Conservation (phyloP, 1,140 invertebrate genomes). For the Bursaphelenchus mucronatus region DNA sequence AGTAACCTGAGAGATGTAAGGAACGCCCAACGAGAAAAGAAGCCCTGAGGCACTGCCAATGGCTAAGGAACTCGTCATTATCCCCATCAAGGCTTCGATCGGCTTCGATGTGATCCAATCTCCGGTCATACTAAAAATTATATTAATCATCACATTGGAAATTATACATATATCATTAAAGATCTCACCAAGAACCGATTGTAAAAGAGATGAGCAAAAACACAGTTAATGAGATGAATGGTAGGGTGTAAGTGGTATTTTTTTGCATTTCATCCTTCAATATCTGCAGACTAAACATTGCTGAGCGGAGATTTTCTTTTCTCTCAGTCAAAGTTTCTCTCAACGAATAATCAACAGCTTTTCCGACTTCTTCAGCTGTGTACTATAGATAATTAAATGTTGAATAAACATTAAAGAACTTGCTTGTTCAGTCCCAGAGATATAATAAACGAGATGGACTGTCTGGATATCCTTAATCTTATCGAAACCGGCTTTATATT, state of each 20-base stretch:
- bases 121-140: constrained; percentile 51
- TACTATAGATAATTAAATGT: constrained; percentile 28
- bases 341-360: constrained; percentile 45
- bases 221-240: constrained; percentile 56
- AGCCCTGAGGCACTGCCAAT: constrained; percentile 42
- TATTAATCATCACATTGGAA: neutral
- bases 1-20: constrained; percentile 58
- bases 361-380: constrained; percentile 51
- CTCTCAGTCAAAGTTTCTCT: constrained; percentile 34
- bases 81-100: constrained; percentile 50
- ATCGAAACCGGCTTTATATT: constrained; percentile 31
- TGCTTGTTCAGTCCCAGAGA: constrained; percentile 44
- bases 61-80: constrained; percentile 48
- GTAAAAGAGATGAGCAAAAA: constrained; percentile 55
- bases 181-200: constrained; percentile 51
- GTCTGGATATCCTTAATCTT: constrained; percentile 38
- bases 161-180: constrained; percentile 3
- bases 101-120: constrained; percentile 59
- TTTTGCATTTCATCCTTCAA: constrained; percentile 59
- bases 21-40: constrained; percentile 47
- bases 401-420: constrained; percentile 3
- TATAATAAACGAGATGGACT: constrained; percentile 53
- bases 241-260: constrained; percentile 59
- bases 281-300: constrained; percentile 55
- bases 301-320: constrained; percentile 30